Conservation (phyloP, 1,140 invertebrate species). For the Fragariocoptes setiger region DNA sequence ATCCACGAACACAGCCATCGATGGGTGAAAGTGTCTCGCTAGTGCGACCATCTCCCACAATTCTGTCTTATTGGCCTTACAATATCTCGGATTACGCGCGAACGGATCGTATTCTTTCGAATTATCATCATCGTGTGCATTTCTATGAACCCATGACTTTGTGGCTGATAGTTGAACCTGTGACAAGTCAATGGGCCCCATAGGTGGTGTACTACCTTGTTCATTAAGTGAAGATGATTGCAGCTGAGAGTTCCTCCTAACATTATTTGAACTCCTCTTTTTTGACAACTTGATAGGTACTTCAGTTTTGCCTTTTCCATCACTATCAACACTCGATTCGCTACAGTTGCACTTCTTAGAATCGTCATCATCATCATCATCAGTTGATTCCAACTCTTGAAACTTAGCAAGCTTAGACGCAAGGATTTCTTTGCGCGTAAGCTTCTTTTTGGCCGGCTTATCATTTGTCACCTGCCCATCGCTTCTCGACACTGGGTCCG, state of each 20-base stretch:
- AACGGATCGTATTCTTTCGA: constrained; percentile 29
- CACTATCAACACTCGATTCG: constrained; percentile 13
- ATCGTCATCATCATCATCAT: constrained; percentile 16
- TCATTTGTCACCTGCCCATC: too few species aligned
- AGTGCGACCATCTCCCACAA: constrained; percentile 38
- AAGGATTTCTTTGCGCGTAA: too few species aligned
- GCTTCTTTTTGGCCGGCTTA: too few species aligned
- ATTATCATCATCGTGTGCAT: constrained; percentile 3
- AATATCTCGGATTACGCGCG: constrained; percentile 46
- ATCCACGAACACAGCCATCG: constrained; percentile 51
- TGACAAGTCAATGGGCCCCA: too few species aligned
- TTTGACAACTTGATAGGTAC: constrained; percentile 3
- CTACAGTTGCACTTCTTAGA: constrained; percentile 14
- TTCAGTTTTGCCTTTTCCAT: constrained; percentile 12
- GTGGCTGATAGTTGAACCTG: too few species aligned
- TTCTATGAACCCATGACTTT: constrained; percentile 16
- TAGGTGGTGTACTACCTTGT: too few species aligned
- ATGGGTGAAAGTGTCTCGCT: constrained; percentile 52
- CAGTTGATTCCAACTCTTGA: constrained; percentile 1
- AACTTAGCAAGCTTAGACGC: too few species aligned
- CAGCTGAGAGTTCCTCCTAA: constrained; percentile 4
- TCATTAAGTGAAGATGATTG: too few species aligned
- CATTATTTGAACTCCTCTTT: constrained; percentile 8
- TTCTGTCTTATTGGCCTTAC: constrained; percentile 31
- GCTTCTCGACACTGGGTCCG: too few species aligned